phyloP scores from a whole-genome alignment of 1,140 invertebrate species.

The Solen grandis region DNA sequence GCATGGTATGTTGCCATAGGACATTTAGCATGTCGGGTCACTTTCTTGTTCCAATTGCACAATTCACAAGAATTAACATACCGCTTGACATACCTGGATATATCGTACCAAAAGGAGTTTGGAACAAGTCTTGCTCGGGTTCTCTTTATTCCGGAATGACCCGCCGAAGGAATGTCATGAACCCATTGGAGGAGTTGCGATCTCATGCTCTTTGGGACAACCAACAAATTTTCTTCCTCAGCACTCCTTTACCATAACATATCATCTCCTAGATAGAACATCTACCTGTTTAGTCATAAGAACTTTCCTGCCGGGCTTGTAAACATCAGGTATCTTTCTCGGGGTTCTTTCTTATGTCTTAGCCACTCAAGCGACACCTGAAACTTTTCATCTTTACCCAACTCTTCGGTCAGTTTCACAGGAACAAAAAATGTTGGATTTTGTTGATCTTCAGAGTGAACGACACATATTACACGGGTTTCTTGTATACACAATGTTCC shows the following conservation, averaged over 20 bases:
- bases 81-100: background rate
- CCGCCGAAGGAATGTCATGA: background rate
- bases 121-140: background rate
- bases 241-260: background rate
- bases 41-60: background rate
- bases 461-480: background rate
- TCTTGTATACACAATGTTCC: background rate
- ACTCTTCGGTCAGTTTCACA: background rate
- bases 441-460: background rate
- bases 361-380: background rate
- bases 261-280: background rate
- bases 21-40: background rate
- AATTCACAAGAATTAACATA: too few relatives aligned
- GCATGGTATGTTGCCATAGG: too few relatives aligned
- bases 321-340: background rate
- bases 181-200: background rate
- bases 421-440: background rate
- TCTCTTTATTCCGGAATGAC: too few relatives aligned
- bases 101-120: constrained; percentile 2
- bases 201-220: background rate
- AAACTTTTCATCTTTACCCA: background rate
- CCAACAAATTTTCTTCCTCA: background rate
- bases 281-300: constrained; percentile 3
- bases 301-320: background rate
- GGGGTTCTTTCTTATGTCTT: background rate